Percentiles rank a stretch among this genome's conserved stretches.
Evolutionary conservation across 30 jellyfish, hydroid and myxozoan genomes (phyloP).

Genomic region (Cassiopea andromeda): DNA sequence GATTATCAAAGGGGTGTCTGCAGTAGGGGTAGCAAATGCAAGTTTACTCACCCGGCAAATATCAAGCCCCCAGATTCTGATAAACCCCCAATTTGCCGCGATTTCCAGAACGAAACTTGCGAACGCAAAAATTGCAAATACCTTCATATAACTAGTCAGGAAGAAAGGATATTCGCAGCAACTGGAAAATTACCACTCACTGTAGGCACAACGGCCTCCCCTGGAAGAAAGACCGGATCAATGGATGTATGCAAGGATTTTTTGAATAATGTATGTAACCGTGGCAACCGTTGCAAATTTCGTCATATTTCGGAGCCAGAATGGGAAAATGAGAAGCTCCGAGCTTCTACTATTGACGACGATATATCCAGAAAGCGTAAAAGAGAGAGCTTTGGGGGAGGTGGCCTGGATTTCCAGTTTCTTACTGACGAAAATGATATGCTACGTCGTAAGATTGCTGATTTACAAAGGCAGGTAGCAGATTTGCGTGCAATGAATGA

Average conservation of each 20-base stretch:
- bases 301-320: conserved; percentile 86
- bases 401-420: conserved; percentile 70
- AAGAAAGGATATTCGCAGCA: conserved; percentile 76
- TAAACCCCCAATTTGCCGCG: conserved; percentile 92
- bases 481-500: conserved; percentile 97
- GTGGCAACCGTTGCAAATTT: conserved; percentile 90
- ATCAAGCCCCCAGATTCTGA: conserved; percentile 71
- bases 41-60: conserved; percentile 81
- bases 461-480: conserved; percentile 93
- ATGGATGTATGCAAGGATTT: conserved; percentile 92
- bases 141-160: conserved; percentile 87
- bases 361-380: conserved; percentile 80
- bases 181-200: conserved; percentile 85
- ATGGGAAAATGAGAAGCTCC: conserved; percentile 72
- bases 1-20: conserved; percentile 97
- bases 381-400: conserved; percentile 81
- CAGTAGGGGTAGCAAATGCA: conserved; percentile 87
- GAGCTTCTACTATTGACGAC: conserved; percentile 49
- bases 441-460: conserved; percentile 94
- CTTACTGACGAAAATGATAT: conserved; percentile 88
- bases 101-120: conserved; percentile 91
- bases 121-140: conserved; percentile 89
- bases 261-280: conserved; percentile 81
- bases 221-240: conserved; percentile 16
- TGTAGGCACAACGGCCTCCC: conserved; percentile 47